These are phyloP conservation scores for Alloplasta piceator DNA, from an alignment of 2,888 invertebrate genomes.

Conservation along the genomic window DNA sequence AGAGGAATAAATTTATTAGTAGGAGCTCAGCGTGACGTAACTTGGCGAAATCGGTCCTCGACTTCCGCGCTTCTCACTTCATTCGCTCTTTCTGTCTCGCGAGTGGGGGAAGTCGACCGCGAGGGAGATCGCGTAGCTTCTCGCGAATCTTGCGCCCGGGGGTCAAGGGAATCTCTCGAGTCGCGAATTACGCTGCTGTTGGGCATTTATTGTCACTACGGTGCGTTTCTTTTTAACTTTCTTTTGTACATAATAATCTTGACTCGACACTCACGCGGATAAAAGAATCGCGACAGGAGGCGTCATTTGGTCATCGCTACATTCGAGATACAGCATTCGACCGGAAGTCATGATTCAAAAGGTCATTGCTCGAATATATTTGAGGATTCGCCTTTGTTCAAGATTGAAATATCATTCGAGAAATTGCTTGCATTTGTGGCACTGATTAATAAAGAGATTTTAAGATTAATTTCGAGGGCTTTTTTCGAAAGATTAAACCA, in stretches of 20 bases:
- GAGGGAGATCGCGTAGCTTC: conserved; percentile 30
- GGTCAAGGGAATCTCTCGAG: conserved; percentile 74
- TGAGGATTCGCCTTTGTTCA: background rate
- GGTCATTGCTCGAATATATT: conserved; percentile 24
- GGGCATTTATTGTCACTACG: conserved; percentile 64
- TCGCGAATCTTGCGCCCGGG: conserved; percentile 71
- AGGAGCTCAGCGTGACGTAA: conserved; percentile 55
- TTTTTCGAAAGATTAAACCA: too few species aligned
- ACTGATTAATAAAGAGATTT: too few species aligned
- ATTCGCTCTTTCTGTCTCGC: conserved; percentile 11
- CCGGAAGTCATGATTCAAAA: background rate
- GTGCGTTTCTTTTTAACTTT: conserved; percentile 12
- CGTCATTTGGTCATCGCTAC: background rate
- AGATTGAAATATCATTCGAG: too few species aligned
- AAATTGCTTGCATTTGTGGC: background rate
- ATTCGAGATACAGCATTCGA: background rate
- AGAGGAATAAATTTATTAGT: background rate
- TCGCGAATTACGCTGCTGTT: conserved; percentile 33
- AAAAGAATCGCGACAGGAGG: background rate
- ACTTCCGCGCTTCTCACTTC: conserved; percentile 58
- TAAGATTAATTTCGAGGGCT: too few species aligned
- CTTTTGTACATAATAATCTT: conserved; percentile 4
- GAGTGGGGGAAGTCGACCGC: conserved; percentile 36
- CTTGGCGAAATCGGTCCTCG: conserved; percentile 52
- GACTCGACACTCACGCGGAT: conserved; percentile 9